These are phyloP conservation scores for Kryptopterus vitreolus DNA, from an alignment of 2,797 vertebrate genomes.

Conservation along the genomic window DNA sequence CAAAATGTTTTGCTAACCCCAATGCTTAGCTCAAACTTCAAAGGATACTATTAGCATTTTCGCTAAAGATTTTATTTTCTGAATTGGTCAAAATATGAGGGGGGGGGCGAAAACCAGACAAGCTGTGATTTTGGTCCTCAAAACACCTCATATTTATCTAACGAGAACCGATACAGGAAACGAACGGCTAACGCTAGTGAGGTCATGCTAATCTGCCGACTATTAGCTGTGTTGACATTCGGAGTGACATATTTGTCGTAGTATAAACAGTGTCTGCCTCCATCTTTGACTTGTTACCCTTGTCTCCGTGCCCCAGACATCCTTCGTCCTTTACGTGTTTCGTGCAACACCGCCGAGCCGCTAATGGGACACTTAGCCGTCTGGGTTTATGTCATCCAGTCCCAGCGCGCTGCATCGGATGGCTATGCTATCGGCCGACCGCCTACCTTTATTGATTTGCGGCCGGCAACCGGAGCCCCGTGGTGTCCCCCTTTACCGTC, in stretches of 20 bases:
- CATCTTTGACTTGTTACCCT: slow-evolving; percentile 41
- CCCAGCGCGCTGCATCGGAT: slow-evolving; percentile 74
- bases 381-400: slow-evolving; percentile 77
- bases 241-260: slow-evolving; percentile 6
- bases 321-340: slow-evolving; percentile 53
- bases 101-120: too few species aligned
- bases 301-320: slow-evolving; percentile 44
- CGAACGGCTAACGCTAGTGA: background rate
- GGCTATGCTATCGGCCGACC: slow-evolving; percentile 65
- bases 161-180: background rate
- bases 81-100: too few species aligned
- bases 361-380: slow-evolving; percentile 79
- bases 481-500: slow-evolving; percentile 68
- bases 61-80: too few species aligned
- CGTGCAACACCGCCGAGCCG: slow-evolving; percentile 67
- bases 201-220: slow-evolving; percentile 9
- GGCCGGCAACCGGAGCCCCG: slow-evolving; percentile 79
- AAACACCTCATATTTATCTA: too few species aligned
- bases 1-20: too few species aligned
- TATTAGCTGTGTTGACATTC: slow-evolving; percentile 7
- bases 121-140: background rate
- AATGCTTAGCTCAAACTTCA: background rate
- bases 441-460: slow-evolving; percentile 76
- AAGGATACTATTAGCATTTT: background rate
- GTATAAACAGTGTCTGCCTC: slow-evolving; percentile 20